phyloP scores from a whole-genome alignment of 2,888 invertebrate genomes.

The Lottia scabra region DNA sequence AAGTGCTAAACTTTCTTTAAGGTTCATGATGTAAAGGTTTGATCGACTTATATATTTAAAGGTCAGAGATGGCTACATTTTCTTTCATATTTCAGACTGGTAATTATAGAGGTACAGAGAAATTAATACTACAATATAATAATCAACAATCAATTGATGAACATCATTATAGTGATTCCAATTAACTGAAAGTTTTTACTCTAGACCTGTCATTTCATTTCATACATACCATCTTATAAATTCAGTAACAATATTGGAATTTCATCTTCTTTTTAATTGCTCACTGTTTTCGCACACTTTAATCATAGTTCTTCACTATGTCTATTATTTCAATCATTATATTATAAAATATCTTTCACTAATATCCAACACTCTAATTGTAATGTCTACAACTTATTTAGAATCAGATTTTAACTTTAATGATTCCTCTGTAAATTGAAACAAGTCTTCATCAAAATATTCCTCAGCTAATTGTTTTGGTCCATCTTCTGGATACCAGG shows the following conservation, averaged over 20 bases:
- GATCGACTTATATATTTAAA: no score
- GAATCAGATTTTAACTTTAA: constrained; percentile 25
- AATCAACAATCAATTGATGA: background rate
- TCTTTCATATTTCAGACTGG: constrained; percentile 29
- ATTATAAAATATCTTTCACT: no score
- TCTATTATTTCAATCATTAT: no score
- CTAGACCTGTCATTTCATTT: no score
- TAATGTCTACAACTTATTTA: background rate
- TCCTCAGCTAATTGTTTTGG: constrained; percentile 76
- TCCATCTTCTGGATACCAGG: constrained; percentile 76
- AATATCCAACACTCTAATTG: no score
- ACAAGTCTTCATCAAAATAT: constrained; percentile 81
- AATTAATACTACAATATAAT: constrained; percentile 17
- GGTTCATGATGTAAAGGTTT: no score
- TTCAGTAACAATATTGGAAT: no score
- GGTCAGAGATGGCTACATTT: background rate
- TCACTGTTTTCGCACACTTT: no score
- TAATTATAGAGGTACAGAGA: constrained; percentile 27
- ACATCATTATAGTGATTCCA: background rate
- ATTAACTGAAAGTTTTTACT: background rate
- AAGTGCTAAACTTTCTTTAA: no score
- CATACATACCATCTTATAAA: no score
- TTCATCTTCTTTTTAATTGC: no score
- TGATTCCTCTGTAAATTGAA: constrained; percentile 75
- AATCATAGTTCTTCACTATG: no score